Evolutionary conservation across 2,888 invertebrate genomes (phyloP).

Genomic region (Thera obeliscata): DNA sequence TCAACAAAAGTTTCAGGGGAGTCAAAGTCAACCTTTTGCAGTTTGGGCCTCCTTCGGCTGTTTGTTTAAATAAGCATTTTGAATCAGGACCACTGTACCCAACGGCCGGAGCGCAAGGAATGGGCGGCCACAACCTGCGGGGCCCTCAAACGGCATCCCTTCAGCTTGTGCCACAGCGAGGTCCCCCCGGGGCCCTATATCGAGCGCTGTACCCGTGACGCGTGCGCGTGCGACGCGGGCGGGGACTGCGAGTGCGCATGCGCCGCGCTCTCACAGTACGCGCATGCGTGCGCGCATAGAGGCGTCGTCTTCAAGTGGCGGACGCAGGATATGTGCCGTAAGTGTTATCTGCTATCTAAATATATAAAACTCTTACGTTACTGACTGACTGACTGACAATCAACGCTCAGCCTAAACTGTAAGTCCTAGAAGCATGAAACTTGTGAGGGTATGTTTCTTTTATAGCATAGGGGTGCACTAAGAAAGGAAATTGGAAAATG

Average conservation of each 20-base stretch:
- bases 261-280: constrained; percentile 94
- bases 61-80: neutral
- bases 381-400: too few relatives aligned
- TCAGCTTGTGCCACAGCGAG: constrained; percentile 90
- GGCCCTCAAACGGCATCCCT: constrained; percentile 88
- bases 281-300: constrained; percentile 90
- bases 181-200: constrained; percentile 89
- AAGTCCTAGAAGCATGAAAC: too few relatives aligned
- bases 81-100: constrained; percentile 88
- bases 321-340: constrained; percentile 91
- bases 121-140: constrained; percentile 93
- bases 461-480: too few relatives aligned
- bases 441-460: too few relatives aligned
- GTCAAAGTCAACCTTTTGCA: too few relatives aligned
- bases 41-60: too few relatives aligned
- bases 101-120: constrained; percentile 89
- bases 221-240: constrained; percentile 95
- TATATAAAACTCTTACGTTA: too few relatives aligned
- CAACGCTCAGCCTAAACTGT: too few relatives aligned
- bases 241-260: constrained; percentile 94
- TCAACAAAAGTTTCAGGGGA: too few relatives aligned
- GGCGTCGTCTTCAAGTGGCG: constrained; percentile 94
- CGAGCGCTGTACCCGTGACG: constrained; percentile 91
- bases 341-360: constrained; percentile 63
- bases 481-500: too few relatives aligned